Percentiles rank a stretch among this genome's conserved stretches.
These are phyloP conservation scores for Hylomyscus alleni DNA, from an alignment of 2,797 vertebrate species.

Conservation along the genomic window DNA sequence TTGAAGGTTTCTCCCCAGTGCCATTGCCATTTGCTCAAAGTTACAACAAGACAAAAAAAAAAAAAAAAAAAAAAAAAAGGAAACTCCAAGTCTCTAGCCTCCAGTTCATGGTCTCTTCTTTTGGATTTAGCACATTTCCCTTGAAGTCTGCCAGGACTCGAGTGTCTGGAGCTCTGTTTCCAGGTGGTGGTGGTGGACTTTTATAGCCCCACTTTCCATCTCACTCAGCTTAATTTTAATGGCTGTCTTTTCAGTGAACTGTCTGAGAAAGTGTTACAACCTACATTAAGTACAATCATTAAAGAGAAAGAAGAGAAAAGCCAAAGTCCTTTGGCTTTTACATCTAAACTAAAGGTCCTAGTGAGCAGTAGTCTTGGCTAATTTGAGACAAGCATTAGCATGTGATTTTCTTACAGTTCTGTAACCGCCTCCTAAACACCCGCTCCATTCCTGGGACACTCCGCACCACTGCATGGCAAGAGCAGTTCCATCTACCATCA, in stretches of 20 bases:
- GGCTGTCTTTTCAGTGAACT: constrained; percentile 68
- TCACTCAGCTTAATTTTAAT: constrained; percentile 83
- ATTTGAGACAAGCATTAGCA: constrained; percentile 40
- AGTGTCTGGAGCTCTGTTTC: constrained; percentile 47
- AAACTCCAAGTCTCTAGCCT: background rate
- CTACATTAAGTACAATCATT: constrained; percentile 80
- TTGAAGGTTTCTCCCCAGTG: background rate
- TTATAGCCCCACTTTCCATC: constrained; percentile 80
- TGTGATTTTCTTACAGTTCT: constrained; percentile 55
- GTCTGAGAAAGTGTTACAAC: constrained; percentile 80
- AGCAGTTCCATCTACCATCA: background rate
- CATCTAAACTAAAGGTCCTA: constrained; percentile 67
- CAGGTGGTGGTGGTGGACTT: constrained; percentile 75
- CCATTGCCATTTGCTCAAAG: background rate
- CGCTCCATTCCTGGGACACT: background rate
- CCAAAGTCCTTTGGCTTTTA: constrained; percentile 70
- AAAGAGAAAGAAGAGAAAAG: constrained; percentile 77
- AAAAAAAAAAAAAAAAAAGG: no score
- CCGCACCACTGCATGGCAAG: background rate
- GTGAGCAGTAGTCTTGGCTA: constrained; percentile 63
- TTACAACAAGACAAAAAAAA: background rate
- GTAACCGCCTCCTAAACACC: background rate
- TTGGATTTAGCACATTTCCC: constrained; percentile 42
- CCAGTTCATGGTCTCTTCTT: background rate
- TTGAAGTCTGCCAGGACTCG: constrained; percentile 69